Evolutionary conservation across 2,797 vertebrate species (phyloP), one percentile per base, ranked within the genome.

Genomic region (Cyprinella venusta): DNA sequence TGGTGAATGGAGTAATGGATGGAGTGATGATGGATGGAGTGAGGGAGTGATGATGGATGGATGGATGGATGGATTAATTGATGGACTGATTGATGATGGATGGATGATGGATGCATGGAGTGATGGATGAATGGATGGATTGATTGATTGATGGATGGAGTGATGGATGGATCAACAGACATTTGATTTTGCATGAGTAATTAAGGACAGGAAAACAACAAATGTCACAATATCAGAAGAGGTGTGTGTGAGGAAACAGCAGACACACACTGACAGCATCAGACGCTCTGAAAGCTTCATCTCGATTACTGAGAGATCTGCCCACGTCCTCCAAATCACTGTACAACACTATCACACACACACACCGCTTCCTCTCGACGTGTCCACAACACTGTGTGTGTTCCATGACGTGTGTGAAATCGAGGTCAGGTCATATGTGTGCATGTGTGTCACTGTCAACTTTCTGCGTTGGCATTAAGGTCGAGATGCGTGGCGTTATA

Each of bases 281-380:
- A 72, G 13, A 5, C 24, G 1, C 30, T 30, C 69, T 71, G 42
- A 50, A 71, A 33, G 42, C 45, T 50, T 52, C 1, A 74, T 54
- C 71, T 74, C 19, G 13, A 10, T 54, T 13, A 36, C 70, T 36
- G 19, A 15, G 4, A 72, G 50, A 56, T n/a, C 50, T n/a, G 48
- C 33, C 61, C 42, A 24, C 74, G 52, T 72, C 65, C 40, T 84
- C 76, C 54, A 85, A 87, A 88, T 80, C 86, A 86, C 86, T 86
- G 38, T 52, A 19, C 80, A 65, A 59, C 83, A 84, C 54, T 72
- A 8, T 65, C 63, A 70, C 40, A 48, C 15, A 76, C 54, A 70
- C 40, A 1, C 10, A 33, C 30, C 2, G 4, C 63, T 52, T 79
- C 30, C 38, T 70, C 36, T 33, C 38, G 0, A 15, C 10, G 1